These are phyloP conservation scores for Smithornis capensis DNA, from an alignment of 2,113 vertebrate genomes.

Conservation along the genomic window DNA sequence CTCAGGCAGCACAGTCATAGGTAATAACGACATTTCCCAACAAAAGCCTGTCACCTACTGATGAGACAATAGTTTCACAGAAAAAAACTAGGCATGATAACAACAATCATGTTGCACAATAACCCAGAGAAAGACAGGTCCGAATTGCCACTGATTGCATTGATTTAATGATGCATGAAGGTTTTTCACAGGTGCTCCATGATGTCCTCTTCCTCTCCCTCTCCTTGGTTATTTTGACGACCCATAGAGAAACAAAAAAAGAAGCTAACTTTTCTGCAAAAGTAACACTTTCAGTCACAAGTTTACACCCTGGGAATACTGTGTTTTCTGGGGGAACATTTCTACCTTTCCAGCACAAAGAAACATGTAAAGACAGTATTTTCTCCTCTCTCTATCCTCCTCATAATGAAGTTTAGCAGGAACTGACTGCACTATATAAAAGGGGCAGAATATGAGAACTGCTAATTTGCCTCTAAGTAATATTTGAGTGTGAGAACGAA, in stretches of 20 bases:
- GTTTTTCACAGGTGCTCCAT: background rate
- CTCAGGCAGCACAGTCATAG: background rate
- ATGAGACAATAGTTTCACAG: slow-evolving; percentile 47
- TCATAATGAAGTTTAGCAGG: background rate
- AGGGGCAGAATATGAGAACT: background rate
- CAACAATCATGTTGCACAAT: background rate
- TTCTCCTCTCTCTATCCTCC: background rate
- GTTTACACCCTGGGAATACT: background rate
- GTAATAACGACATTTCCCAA: slow-evolving; percentile 9
- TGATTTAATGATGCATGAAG: background rate
- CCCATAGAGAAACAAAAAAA: background rate
- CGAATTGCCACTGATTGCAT: background rate
- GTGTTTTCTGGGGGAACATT: background rate
- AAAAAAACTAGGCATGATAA: background rate
- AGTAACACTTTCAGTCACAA: background rate
- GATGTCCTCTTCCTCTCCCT: background rate
- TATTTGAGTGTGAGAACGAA: background rate
- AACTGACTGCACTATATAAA: background rate
- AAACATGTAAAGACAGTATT: background rate
- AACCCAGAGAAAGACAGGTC: background rate
- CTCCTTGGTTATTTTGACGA: background rate
- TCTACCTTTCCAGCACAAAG: background rate
- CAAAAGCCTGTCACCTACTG: background rate
- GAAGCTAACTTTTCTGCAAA: background rate
- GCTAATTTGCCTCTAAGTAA: background rate